Base-by-base conservation (phyloP, 2,113 vertebrate genomes). In the Dasyornis broadbenti region DNA sequence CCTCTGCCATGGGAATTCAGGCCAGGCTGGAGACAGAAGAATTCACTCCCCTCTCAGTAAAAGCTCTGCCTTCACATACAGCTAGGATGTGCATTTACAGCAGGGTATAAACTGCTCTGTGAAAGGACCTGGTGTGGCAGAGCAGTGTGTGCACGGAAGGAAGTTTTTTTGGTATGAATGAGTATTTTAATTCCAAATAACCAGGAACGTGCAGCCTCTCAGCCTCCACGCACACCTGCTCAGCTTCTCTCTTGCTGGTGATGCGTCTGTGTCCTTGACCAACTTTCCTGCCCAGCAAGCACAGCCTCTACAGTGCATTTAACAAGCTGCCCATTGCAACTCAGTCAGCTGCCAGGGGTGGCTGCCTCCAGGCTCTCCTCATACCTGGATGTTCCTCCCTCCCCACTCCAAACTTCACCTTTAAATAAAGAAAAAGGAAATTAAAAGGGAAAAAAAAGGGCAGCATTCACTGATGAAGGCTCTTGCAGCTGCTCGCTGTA, bases 71-170 rank as follows among this genome's bases (percentile, higher is more conserved):
- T 33, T 23, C 33, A 26, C 69, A 21, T 14, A 66, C 28, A 44
- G 40, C 42, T 31, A 7, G 3, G 6, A 11, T 8, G 5, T 16
- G 21, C 5, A 4, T 27, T 52, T 78, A 23, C 47, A 90, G 63
- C 26, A 73, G 18, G 18, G 15, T 17, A 56, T 1, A 11, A 61
- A 42, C 42, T 13, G n/a, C 33, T 30, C 49, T 33, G 37, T 27
- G 47, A 77, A 37, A 45, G 53, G 17, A 30, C 28, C 40, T 18
- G 30, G 28, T 4, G 1, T 1, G 0, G 52, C 70, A 79, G 23
- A 78, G 33, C 35, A 28, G 27, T 0, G 16, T 13, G 20, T 45
- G 59, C 26, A 18, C 0, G 0, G 28, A 57, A 21, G 42, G 57
- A 52, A 28, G 54, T 2, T 49, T 49, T 54, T 27, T 4, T 57